phyloP scores from a whole-genome alignment of 2,888 invertebrate species.

The Tipula helvola region DNA sequence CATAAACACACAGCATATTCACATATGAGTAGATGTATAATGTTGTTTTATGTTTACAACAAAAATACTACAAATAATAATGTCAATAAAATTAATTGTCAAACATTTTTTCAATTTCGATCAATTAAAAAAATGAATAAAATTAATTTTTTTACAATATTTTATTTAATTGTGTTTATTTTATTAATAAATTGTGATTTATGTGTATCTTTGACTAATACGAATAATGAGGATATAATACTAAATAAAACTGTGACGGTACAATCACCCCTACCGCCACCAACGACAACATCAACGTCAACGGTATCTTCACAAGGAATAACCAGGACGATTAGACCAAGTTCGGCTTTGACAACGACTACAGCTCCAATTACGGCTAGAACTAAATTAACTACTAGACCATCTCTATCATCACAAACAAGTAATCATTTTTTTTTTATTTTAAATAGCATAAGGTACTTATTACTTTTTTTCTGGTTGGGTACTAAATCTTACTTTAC shows the following conservation, averaged over 20 bases:
- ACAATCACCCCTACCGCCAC: not conserved
- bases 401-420: not conserved
- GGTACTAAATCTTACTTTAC: too few species aligned
- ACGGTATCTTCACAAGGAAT: not conserved
- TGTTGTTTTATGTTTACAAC: not conserved
- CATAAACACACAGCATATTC: not conserved
- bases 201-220: not conserved
- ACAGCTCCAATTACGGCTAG: not conserved
- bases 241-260: not conserved
- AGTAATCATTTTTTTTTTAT: not conserved
- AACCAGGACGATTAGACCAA: not conserved
- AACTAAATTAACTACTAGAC: not conserved
- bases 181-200: not conserved
- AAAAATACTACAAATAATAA: not conserved
- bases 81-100: not conserved
- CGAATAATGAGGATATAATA: not conserved
- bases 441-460: not conserved
- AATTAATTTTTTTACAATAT: not conserved
- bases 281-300: not conserved
- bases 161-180: not conserved
- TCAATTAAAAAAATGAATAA: not conserved
- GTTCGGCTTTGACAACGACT: not conserved
- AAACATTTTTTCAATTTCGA: not conserved
- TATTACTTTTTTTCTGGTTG: too few species aligned
- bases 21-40: not conserved